Conservation (phyloP, 2,797 vertebrate genomes). For the Eremophila alpestris region DNA sequence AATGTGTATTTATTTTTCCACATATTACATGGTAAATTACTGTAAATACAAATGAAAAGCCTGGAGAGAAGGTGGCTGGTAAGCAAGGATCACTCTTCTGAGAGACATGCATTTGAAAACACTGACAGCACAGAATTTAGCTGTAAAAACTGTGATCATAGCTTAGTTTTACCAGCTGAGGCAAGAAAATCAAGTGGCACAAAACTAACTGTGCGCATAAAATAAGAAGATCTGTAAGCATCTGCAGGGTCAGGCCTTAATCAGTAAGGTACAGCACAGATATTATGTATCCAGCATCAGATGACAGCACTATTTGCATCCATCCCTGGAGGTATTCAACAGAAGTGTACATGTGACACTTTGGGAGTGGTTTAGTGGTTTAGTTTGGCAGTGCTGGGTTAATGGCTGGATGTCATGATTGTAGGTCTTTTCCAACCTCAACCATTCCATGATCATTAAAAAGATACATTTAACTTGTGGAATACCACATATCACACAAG, state of each 20-base stretch:
- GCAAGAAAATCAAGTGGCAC: background rate
- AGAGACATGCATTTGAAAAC: background rate
- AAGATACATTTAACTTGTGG: background rate
- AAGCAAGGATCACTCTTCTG: background rate
- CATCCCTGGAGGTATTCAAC: background rate
- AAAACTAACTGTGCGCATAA: background rate
- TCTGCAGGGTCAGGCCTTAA: background rate
- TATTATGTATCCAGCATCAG: background rate
- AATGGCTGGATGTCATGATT: background rate
- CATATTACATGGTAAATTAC: background rate
- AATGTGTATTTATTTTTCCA: background rate
- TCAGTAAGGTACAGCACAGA: background rate
- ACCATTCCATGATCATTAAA: background rate
- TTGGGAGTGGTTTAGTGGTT: background rate
- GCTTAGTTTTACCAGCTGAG: background rate
- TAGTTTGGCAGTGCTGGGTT: background rate
- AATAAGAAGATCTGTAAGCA: background rate
- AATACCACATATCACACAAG: background rate
- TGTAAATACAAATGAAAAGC: background rate
- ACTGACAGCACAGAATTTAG: background rate
- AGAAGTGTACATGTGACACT: rapidly evolving
- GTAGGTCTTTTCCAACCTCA: background rate
- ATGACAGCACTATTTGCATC: background rate
- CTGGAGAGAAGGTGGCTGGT: background rate
- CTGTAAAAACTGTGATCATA: background rate